These are phyloP conservation scores for Lochmaea crataegi DNA, from an alignment of 2,888 invertebrate genomes.

Conservation along the genomic window DNA sequence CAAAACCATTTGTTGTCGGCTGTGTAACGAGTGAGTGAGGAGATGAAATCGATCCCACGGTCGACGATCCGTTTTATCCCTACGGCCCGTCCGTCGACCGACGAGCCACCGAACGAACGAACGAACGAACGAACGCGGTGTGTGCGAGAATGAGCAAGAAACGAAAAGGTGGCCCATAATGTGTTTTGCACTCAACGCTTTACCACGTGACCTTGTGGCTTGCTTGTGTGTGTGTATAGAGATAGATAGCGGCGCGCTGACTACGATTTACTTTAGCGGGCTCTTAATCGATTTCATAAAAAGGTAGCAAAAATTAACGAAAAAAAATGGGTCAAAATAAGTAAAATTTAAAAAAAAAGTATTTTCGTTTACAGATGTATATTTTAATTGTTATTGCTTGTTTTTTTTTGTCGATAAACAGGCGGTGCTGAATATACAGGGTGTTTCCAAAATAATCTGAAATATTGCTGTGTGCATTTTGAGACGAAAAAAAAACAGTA, in stretches of 20 bases:
- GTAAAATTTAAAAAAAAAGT: too few species aligned
- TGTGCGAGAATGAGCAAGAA: conserved; percentile 14
- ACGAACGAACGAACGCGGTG: not conserved
- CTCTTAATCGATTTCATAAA: not conserved
- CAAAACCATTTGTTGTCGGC: conserved; percentile 39
- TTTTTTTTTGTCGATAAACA: too few species aligned
- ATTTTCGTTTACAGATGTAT: too few species aligned
- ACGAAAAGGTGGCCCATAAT: conserved; percentile 7
- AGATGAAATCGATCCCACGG: conserved; percentile 42
- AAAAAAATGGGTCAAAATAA: too few species aligned
- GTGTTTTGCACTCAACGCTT: conserved; percentile 24
- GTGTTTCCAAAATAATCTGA: too few species aligned
- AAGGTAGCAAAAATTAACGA: not conserved
- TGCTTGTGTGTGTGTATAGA: conserved; percentile 30
- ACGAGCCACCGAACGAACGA: conserved; percentile 7
- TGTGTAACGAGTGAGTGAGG: conserved; percentile 21
- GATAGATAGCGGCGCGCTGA: conserved; percentile 26
- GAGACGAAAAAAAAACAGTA: too few species aligned
- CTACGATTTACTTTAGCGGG: conserved; percentile 5
- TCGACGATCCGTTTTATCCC: conserved; percentile 37
- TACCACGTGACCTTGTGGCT: conserved; percentile 45
- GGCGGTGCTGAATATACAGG: too few species aligned
- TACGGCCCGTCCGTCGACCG: conserved; percentile 16
- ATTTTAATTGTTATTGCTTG: too few species aligned
- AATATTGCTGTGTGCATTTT: too few species aligned